Evolutionary conservation across 64 coral and sea anemone species (phyloP), one percentile per base, ranked within the genome.

Genomic region (Porites lutea): DNA sequence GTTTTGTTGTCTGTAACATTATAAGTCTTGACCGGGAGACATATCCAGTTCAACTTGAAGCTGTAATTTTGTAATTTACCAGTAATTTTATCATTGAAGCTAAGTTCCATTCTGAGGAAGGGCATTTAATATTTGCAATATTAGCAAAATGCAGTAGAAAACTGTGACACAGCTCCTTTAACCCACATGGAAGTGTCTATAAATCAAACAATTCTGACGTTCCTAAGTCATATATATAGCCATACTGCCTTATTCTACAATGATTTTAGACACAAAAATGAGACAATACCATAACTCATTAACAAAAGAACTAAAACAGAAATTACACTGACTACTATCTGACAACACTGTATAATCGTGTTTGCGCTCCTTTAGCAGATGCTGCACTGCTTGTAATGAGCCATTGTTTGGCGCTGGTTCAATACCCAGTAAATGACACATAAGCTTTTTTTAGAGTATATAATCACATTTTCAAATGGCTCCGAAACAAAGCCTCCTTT

Each of bases 271-370:
- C 61, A 78, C 92, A n/a, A 94, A 60, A 97, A 94, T 51, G 95
- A 97, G 51, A 97, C 91, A 52, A 97, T 94, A 20, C 95, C 95
- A 94, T 91, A 97, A 66, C 95, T 91, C 77, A 97, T 97, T 13
- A 97, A 49, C 64, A 90, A 16, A 55, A 97, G 82, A n/a, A 94
- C 95, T 77, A 97, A 48, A 88, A 97, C n/a, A 13, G 69, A 65
- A 44, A 91, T 68, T 44, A 77, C 16, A 43, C 61, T 61, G 27
- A 97, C 50, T 20, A 94, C 83, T 62, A 94, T 82, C n/a, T n/a
- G n/a, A n/a, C 15, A 97, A 82, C 6, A 94, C 12, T 9, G 79
- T 88, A 78, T 87, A 87, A 66, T 73, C 93, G 8, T 61, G 65
- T 44, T 64, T 79, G 62, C 5, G 15, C 55, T 77, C 8, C 65